These are phyloP conservation scores for Rousettus madagascariensis DNA, from an alignment of 2,797 vertebrate species.

Conservation along the genomic window DNA sequence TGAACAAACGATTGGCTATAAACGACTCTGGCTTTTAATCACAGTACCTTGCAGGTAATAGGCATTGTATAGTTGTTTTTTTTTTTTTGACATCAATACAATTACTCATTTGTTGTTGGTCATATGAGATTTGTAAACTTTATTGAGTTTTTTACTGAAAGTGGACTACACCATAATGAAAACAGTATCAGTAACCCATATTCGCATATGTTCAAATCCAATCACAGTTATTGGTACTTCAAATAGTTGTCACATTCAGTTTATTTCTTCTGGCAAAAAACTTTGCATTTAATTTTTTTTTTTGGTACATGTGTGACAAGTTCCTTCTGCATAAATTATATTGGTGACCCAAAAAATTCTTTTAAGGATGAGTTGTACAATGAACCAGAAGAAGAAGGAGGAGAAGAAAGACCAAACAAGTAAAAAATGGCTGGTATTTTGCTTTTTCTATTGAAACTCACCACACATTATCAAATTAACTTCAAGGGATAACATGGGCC, in stretches of 20 bases:
- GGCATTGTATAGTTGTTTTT: background rate
- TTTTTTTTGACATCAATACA: background rate
- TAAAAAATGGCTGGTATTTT: background rate
- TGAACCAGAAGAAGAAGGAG: background rate
- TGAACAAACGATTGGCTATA: background rate
- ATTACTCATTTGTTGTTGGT: background rate
- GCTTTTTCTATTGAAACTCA: constrained; percentile 2
- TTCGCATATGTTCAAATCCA: constrained; percentile 38
- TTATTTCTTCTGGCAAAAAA: constrained; percentile 45
- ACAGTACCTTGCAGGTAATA: background rate
- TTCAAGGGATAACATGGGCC: background rate
- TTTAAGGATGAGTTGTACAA: background rate
- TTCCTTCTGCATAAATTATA: constrained; percentile 18
- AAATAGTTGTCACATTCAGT: background rate
- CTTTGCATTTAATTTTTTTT: background rate
- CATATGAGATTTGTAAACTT: background rate
- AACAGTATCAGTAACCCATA: background rate
- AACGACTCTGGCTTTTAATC: background rate
- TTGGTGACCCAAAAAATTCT: background rate
- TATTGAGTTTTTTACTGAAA: background rate
- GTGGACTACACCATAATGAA: background rate
- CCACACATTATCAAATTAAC: background rate
- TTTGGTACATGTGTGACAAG: background rate
- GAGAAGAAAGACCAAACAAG: background rate
- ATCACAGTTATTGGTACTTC: background rate